These are phyloP conservation scores for Dromas ardeola DNA, from an alignment of 2,113 vertebrate species.

Conservation along the genomic window DNA sequence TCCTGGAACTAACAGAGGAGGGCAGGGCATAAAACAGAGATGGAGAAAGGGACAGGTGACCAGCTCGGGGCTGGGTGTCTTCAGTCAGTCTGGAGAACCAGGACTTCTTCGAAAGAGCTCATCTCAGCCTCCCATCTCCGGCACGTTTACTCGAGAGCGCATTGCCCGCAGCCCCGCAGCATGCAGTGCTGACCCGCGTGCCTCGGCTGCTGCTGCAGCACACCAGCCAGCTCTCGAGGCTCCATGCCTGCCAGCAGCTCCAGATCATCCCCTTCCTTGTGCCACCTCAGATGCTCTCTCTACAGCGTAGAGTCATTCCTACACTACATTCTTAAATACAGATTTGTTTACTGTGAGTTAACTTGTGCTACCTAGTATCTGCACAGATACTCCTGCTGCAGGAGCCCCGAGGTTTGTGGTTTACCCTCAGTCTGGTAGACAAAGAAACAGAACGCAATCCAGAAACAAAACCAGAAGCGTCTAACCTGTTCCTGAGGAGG, in stretches of 20 bases:
- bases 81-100: neutral
- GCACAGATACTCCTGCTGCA: accelerated
- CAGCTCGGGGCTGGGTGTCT: neutral
- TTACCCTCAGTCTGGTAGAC: neutral
- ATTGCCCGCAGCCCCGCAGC: neutral
- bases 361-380: neutral
- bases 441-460: neutral
- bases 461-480: neutral
- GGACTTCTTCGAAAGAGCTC: neutral
- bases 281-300: neutral
- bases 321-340: accelerated
- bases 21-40: neutral
- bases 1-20: neutral
- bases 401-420: neutral
- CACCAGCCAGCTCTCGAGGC: neutral
- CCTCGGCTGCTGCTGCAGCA: neutral
- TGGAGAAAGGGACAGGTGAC: accelerated
- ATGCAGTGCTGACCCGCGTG: neutral
- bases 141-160: neutral
- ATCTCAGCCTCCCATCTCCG: neutral
- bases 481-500: neutral
- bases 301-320: accelerated
- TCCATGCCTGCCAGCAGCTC: neutral
- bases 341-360: neutral
- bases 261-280: neutral